These are phyloP conservation scores for Arothron firmamentum DNA, from an alignment of 2,113 vertebrate species.

Conservation along the genomic window DNA sequence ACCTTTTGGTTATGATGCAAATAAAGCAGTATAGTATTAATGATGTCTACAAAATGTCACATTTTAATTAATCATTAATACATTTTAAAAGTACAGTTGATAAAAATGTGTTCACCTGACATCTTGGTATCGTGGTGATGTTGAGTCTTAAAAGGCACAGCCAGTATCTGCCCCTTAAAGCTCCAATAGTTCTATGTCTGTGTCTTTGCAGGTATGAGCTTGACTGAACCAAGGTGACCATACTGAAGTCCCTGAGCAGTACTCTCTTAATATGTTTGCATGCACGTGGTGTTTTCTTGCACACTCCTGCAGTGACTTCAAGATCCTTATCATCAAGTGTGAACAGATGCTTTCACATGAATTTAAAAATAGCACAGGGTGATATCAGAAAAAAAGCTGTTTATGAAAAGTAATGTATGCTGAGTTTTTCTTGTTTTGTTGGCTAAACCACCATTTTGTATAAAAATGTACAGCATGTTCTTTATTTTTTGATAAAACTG, in stretches of 20 bases:
- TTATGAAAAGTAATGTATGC: too few relatives aligned
- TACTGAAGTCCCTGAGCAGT: not conserved
- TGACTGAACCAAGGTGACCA: not conserved
- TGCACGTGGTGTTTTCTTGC: constrained; percentile 32
- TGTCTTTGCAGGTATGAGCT: not conserved
- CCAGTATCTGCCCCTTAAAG: not conserved
- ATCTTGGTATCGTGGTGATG: constrained; percentile 23
- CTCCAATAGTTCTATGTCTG: not conserved
- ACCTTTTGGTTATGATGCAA: not conserved
- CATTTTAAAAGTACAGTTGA: not conserved
- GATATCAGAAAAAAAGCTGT: too few relatives aligned
- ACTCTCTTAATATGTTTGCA: not conserved
- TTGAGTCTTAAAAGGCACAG: not conserved
- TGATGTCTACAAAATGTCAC: not conserved
- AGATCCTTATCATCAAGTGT: constrained; percentile 51
- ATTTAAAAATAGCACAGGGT: not conserved
- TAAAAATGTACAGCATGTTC: too few relatives aligned
- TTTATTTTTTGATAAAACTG: too few relatives aligned
- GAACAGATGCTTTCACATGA: not conserved
- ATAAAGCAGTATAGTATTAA: not conserved
- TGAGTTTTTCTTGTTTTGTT: too few relatives aligned
- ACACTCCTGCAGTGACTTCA: not conserved
- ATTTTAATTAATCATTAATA: not conserved
- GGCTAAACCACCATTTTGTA: too few relatives aligned
- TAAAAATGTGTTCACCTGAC: constrained; percentile 32